These are phyloP conservation scores for Luperina nickerlii DNA, from an alignment of 2,888 invertebrate genomes.

Conservation along the genomic window DNA sequence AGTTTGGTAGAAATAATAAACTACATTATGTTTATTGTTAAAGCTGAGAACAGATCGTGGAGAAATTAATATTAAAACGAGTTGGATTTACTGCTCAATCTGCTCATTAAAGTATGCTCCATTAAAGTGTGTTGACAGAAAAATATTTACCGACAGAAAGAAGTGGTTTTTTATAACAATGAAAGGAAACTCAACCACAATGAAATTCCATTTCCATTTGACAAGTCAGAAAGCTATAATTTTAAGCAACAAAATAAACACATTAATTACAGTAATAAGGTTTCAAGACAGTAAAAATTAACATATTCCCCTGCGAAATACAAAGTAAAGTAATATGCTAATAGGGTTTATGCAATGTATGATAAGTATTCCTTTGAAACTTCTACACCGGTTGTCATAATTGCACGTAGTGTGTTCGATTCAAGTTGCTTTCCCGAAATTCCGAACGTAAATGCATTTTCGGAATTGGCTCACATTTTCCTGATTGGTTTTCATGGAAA, in stretches of 20 bases:
- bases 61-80: neutral
- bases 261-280: constrained; percentile 55
- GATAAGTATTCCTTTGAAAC: constrained; percentile 63
- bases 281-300: constrained; percentile 55
- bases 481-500: constrained; percentile 57
- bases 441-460: constrained; percentile 60
- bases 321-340: constrained; percentile 56
- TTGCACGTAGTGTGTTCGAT: constrained; percentile 78
- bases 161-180: constrained; percentile 33
- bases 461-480: constrained; percentile 62
- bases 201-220: constrained; percentile 34
- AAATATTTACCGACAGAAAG: neutral
- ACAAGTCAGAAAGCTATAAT: constrained; percentile 43
- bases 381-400: constrained; percentile 75
- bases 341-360: constrained; percentile 56
- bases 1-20: no score
- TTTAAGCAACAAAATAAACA: constrained; percentile 46
- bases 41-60: neutral
- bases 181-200: constrained; percentile 43
- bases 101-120: no score
- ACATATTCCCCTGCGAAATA: constrained; percentile 53
- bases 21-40: no score
- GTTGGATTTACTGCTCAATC: neutral
- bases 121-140: neutral
- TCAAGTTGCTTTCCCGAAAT: constrained; percentile 70